Conservation (phyloP, 2,113 vertebrate species). For the Nicator chloris region DNA sequence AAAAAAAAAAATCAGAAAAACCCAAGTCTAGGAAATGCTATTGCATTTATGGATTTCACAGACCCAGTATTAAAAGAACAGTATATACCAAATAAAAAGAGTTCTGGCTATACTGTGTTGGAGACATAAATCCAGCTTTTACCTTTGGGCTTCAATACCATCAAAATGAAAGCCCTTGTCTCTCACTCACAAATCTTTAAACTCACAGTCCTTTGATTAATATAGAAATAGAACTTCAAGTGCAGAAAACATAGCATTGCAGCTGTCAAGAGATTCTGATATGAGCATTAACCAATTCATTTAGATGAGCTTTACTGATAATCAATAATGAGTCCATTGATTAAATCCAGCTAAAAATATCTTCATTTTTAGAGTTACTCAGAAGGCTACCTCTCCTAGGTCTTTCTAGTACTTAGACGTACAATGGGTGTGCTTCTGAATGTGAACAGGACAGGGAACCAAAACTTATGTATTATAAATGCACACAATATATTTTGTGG, state of each 20-base stretch:
- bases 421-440: not conserved
- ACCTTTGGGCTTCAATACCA: not conserved
- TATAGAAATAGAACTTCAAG: not conserved
- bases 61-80: not conserved
- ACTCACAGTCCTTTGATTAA: not conserved
- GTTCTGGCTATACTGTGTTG: not conserved
- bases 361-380: not conserved
- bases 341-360: not conserved
- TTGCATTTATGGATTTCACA: not conserved
- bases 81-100: not conserved
- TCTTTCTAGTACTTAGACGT: not conserved
- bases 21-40: not conserved
- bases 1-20: not conserved
- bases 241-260: not conserved
- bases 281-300: not conserved
- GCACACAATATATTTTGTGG: not conserved
- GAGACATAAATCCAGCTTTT: not conserved
- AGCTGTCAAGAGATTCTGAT: not conserved
- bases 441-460: accelerated
- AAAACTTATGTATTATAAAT: not conserved
- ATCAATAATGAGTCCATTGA: not conserved
- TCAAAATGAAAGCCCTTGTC: not conserved
- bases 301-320: not conserved
- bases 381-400: not conserved
- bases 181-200: not conserved